Evolutionary conservation across 2,888 invertebrate genomes (phyloP).

Genomic region (Ectemnius lituratus): DNA sequence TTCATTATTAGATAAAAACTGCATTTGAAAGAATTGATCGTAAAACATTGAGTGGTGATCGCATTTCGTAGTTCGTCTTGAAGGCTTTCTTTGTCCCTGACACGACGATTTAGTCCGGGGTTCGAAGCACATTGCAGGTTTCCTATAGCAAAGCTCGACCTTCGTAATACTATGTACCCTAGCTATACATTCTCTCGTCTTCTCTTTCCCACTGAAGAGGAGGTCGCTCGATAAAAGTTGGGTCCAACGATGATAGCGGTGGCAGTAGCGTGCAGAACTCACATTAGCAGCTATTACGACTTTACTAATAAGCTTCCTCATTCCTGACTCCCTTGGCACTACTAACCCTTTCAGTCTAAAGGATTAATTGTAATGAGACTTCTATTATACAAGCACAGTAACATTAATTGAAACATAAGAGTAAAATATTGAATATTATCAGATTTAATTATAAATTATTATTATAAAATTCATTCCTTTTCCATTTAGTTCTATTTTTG

Average conservation of each 20-base stretch:
- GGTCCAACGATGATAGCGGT: conserved; percentile 31
- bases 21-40: too few relatives aligned
- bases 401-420: too few relatives aligned
- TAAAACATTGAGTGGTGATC: not conserved
- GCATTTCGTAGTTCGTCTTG: conserved; percentile 4
- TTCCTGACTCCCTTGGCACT: not conserved
- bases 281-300: not conserved
- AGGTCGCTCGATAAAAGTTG: conserved; percentile 44
- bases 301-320: not conserved
- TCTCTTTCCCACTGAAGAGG: conserved; percentile 24
- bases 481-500: too few relatives aligned
- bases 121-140: conserved; percentile 19
- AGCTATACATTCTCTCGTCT: conserved; percentile 19
- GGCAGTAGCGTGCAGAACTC: conserved; percentile 17
- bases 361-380: not conserved
- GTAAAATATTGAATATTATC: too few relatives aligned
- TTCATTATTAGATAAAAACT: too few relatives aligned
- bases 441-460: too few relatives aligned
- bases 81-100: conserved; percentile 19
- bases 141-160: conserved; percentile 16
- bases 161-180: too few relatives aligned
- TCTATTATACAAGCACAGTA: not conserved
- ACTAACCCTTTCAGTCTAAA: not conserved
- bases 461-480: too few relatives aligned
- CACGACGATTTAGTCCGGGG: conserved; percentile 23